Evolutionary conservation across 2,113 vertebrate genomes (phyloP).

Genomic region (Telmatochromis sp.): DNA sequence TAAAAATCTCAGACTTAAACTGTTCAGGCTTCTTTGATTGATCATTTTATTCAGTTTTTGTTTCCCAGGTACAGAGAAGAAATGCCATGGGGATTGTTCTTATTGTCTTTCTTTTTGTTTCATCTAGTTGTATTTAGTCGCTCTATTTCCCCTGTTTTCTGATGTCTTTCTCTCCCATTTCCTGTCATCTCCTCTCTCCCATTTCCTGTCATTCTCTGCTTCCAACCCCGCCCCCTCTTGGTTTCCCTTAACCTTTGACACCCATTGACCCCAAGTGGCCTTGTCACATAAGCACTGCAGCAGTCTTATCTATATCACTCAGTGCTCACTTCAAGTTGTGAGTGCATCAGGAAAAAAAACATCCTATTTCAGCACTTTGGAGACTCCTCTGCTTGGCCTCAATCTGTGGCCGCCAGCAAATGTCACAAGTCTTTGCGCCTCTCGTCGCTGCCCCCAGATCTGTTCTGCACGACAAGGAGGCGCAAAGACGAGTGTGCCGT

Average conservation of each 20-base stretch:
- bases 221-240: not conserved
- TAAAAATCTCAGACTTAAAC: not conserved
- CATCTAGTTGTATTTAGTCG: not conserved
- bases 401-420: not conserved
- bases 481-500: conserved; percentile 1
- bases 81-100: not conserved
- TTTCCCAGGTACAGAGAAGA: accelerated
- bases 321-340: conserved; percentile 16
- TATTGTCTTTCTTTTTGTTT: not conserved
- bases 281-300: not conserved
- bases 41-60: not conserved
- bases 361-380: conserved; percentile 32
- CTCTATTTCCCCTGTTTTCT: not conserved
- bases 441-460: not conserved
- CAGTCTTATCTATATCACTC: conserved; percentile 39
- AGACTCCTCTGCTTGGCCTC: conserved; percentile 24
- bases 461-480: not conserved
- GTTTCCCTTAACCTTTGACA: conserved; percentile 19
- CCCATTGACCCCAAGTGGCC: conserved; percentile 18
- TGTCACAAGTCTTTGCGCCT: not conserved
- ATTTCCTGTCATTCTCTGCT: conserved; percentile 33
- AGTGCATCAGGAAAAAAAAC: not conserved
- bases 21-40: not conserved
- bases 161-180: not conserved
- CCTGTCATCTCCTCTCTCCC: conserved; percentile 18